Evolutionary conservation across 2,888 invertebrate species (phyloP).

Genomic region (Allophyes oxyacanthae): DNA sequence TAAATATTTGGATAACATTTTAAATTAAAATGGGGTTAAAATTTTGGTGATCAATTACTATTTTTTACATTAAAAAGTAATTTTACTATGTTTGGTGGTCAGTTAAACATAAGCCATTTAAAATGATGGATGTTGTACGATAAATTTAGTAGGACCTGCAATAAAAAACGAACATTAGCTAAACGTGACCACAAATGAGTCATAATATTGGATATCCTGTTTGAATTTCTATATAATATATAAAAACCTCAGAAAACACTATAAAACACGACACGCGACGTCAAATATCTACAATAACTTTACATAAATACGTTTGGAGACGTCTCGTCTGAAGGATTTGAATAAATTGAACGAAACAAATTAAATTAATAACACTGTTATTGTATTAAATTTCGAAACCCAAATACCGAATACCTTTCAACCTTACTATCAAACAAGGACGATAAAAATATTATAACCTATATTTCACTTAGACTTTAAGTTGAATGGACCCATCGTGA

Average conservation of each 20-base stretch:
- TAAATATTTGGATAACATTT: too few relatives aligned
- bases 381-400: not conserved
- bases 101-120: too few relatives aligned
- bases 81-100: too few relatives aligned
- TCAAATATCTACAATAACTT: slow-evolving; percentile 9
- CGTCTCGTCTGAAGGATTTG: slow-evolving; percentile 30
- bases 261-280: not conserved
- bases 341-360: slow-evolving; percentile 29
- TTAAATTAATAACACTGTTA: slow-evolving; percentile 6
- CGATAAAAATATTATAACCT: slow-evolving; percentile 22
- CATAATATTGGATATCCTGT: too few relatives aligned
- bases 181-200: too few relatives aligned
- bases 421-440: slow-evolving; percentile 13
- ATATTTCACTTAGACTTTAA: slow-evolving; percentile 48
- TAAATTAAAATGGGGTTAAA: too few relatives aligned
- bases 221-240: not conserved
- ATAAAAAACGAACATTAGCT: too few relatives aligned
- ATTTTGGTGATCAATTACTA: too few relatives aligned
- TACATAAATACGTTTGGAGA: slow-evolving; percentile 17
- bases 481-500: slow-evolving; percentile 62
- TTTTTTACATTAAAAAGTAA: too few relatives aligned
- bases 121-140: too few relatives aligned
- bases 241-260: slow-evolving; percentile 1
- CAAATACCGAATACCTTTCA: not conserved
- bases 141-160: too few relatives aligned